These are phyloP conservation scores for Ips typographus DNA, from an alignment of 1,140 invertebrate species.

Conservation along the genomic window DNA sequence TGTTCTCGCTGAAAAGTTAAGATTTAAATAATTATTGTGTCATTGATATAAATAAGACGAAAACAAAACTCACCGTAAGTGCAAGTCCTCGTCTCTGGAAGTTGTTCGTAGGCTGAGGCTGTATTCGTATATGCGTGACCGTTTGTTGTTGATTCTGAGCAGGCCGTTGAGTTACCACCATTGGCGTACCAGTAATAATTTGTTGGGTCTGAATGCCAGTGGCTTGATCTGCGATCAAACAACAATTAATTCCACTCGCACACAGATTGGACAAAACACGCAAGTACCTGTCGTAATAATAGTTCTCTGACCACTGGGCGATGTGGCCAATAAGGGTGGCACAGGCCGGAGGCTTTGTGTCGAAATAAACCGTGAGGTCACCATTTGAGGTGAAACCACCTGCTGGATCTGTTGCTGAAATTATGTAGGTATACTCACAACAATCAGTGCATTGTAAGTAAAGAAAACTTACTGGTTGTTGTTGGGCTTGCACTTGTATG, in stretches of 20 bases:
- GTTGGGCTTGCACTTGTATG: conserved; percentile 13
- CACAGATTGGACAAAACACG: neutral
- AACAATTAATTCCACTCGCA: neutral
- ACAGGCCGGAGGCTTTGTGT: conserved; percentile 53
- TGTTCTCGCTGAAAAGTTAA: conserved; percentile 75
- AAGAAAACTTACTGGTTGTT: conserved; percentile 16
- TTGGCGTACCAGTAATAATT: conserved; percentile 38
- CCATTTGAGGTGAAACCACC: conserved; percentile 41
- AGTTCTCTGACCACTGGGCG: conserved; percentile 41
- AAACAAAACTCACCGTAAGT: conserved; percentile 66
- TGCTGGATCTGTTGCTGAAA: conserved; percentile 36
- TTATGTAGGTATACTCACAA: neutral
- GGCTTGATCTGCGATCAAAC: conserved; percentile 24
- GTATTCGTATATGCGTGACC: conserved; percentile 60
- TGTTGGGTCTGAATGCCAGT: conserved; percentile 32
- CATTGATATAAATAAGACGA: neutral
- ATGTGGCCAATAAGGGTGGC: conserved; percentile 45
- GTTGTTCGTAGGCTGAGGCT: conserved; percentile 56
- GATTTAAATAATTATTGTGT: neutral
- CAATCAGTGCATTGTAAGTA: neutral
- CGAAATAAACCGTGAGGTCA: conserved; percentile 43
- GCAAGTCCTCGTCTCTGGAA: conserved; percentile 72
- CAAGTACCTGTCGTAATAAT: conserved; percentile 40
- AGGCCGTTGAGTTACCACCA: conserved; percentile 45
- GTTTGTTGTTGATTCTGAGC: conserved; percentile 53